Evolutionary conservation across 1,140 invertebrate genomes (phyloP).

Genomic region (Sinonovacula constricta): DNA sequence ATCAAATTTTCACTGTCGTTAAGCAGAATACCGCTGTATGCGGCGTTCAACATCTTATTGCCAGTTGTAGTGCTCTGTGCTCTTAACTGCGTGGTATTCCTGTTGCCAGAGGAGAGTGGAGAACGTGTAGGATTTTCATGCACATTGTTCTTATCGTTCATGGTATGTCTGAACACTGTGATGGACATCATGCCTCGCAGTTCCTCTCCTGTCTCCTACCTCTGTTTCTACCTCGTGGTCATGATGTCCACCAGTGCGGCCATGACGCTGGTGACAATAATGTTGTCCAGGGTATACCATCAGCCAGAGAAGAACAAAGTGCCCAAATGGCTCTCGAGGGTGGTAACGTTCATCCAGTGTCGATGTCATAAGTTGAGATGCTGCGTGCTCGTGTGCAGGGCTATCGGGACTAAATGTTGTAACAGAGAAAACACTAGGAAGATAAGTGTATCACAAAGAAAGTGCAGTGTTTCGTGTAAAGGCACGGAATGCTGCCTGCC

Average conservation of each 20-base stretch:
- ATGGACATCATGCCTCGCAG: slow-evolving; percentile 50
- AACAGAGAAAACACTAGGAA: no score
- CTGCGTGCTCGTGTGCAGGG: slow-evolving; percentile 30
- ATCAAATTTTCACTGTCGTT: slow-evolving; percentile 43
- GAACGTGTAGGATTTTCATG: slow-evolving; percentile 54
- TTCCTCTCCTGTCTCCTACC: slow-evolving; percentile 37
- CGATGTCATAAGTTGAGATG: slow-evolving; percentile 23
- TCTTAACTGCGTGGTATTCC: slow-evolving; percentile 53
- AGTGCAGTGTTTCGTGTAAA: no score
- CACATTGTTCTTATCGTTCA: slow-evolving; percentile 50
- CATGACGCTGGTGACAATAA: slow-evolving; percentile 43
- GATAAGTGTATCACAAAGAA: no score
- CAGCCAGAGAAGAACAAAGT: slow-evolving; percentile 41
- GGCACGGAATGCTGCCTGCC: no score
- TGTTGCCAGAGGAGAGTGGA: slow-evolving; percentile 51
- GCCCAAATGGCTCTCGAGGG: slow-evolving; percentile 20
- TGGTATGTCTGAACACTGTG: slow-evolving; percentile 51
- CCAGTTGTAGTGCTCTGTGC: slow-evolving; percentile 49
- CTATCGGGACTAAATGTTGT: slow-evolving; percentile 8
- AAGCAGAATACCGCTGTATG: slow-evolving; percentile 50
- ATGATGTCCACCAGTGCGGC: slow-evolving; percentile 45
- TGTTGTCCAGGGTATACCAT: slow-evolving; percentile 39
- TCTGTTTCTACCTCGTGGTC: slow-evolving; percentile 42
- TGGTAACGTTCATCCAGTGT: slow-evolving; percentile 37
- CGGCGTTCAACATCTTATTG: slow-evolving; percentile 50